phyloP scores from a whole-genome alignment of 2,797 vertebrate species.

The Hypotaenidia okinawae region DNA sequence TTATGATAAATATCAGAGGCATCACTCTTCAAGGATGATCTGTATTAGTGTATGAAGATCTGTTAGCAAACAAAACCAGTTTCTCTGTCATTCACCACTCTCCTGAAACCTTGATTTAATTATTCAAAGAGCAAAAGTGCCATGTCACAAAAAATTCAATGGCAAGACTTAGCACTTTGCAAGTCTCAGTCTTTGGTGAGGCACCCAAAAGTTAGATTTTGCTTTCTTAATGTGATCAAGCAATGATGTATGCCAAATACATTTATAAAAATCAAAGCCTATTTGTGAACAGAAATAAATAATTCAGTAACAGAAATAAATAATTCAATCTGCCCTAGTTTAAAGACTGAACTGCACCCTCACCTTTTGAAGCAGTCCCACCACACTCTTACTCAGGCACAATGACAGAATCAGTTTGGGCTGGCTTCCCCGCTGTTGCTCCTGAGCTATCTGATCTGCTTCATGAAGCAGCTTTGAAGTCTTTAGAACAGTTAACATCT shows the following conservation, averaged over 20 bases:
- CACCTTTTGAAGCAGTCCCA: background rate
- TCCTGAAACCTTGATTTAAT: background rate
- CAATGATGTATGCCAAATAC: background rate
- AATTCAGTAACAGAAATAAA: background rate
- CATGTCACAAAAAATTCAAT: background rate
- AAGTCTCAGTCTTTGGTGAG: background rate
- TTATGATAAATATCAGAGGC: background rate
- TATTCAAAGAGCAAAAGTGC: background rate
- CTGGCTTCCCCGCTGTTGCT: background rate
- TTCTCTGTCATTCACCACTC: background rate
- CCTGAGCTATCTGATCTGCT: background rate
- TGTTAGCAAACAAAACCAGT: background rate
- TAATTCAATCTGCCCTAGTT: background rate
- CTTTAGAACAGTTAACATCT: background rate
- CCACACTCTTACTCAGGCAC: background rate
- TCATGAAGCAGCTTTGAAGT: background rate
- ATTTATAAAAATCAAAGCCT: background rate
- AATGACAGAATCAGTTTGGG: background rate
- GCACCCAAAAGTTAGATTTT: background rate
- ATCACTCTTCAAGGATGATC: background rate
- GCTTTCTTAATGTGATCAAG: background rate
- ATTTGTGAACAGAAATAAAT: constrained; percentile 5
- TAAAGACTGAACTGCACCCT: background rate
- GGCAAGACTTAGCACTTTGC: background rate
- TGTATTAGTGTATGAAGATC: background rate